These are phyloP conservation scores for Harpegnathos saltator DNA, from an alignment of 1,140 invertebrate genomes.

Conservation along the genomic window DNA sequence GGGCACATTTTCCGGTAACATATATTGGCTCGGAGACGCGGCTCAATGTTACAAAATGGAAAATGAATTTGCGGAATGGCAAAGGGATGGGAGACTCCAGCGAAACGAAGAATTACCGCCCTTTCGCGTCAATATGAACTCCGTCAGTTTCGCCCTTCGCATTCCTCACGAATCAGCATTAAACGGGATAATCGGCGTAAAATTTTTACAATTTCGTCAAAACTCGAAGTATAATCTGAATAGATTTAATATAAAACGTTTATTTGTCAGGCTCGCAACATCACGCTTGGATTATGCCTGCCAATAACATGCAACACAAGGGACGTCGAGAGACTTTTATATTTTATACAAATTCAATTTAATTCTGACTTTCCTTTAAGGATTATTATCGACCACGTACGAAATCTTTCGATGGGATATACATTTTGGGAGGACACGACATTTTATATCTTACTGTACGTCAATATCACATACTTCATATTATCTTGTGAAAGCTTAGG, in stretches of 20 bases:
- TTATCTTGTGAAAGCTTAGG: no score
- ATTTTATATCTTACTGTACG: constrained; percentile 80
- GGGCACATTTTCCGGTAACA: constrained; percentile 79
- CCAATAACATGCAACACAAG: constrained; percentile 75
- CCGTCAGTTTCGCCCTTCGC: constrained; percentile 66
- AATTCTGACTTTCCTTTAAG: constrained; percentile 62
- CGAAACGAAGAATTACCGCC: constrained; percentile 58
- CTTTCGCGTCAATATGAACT: constrained; percentile 71
- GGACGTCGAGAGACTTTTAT: constrained; percentile 74
- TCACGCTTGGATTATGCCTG: constrained; percentile 80
- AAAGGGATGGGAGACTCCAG: constrained; percentile 16
- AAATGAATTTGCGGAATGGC: constrained; percentile 51
- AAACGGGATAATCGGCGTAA: constrained; percentile 59
- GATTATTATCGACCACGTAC: constrained; percentile 71
- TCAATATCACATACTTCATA: background rate
- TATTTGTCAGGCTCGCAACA: constrained; percentile 70
- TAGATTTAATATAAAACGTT: constrained; percentile 14
- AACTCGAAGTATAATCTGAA: no score
- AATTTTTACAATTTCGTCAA: constrained; percentile 22
- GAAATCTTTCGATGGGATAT: constrained; percentile 75
- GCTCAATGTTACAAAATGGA: constrained; percentile 78
- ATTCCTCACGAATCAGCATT: constrained; percentile 53
- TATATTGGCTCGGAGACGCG: constrained; percentile 80
- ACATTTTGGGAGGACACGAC: constrained; percentile 75
- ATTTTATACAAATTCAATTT: constrained; percentile 61